A percentile compares a stretch with the other conserved stretches of the same genome.
Conservation (phyloP, 2,113 vertebrate species). For the Pomatorhinus ruficollis region DNA sequence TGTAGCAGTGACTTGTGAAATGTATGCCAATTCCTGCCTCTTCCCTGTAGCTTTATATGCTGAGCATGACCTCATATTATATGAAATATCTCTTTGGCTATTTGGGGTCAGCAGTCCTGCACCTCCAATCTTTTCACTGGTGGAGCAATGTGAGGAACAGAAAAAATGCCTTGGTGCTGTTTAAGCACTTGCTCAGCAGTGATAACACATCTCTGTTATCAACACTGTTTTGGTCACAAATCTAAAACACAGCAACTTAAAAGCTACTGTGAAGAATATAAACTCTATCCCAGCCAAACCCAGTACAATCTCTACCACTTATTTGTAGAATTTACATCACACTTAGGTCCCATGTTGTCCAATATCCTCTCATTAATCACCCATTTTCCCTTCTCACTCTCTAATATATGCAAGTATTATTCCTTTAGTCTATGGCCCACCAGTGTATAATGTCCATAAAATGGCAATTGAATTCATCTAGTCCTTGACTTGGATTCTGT, state of each 20-base stretch:
- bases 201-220: not conserved
- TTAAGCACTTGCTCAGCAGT: not conserved
- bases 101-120: not conserved
- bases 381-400: not conserved
- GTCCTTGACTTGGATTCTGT: not conserved
- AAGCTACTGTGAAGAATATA: not conserved
- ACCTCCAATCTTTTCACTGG: not conserved
- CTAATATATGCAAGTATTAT: not conserved
- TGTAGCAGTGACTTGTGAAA: accelerated
- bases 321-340: not conserved
- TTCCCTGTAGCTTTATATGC: not conserved
- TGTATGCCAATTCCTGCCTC: not conserved
- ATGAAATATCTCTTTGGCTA: not conserved
- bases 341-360: not conserved
- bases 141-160: not conserved
- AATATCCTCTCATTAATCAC: not conserved
- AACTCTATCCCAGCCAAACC: not conserved
- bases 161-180: not conserved
- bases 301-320: not conserved
- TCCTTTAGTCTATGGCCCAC: not conserved
- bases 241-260: not conserved
- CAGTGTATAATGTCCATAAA: not conserved
- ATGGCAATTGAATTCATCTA: not conserved
- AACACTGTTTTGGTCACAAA: not conserved
- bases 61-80: accelerated